Evolutionary conservation across 1,140 invertebrate species (phyloP), one percentile per base, ranked within the genome.

Genomic region (Agrypnia vestita): DNA sequence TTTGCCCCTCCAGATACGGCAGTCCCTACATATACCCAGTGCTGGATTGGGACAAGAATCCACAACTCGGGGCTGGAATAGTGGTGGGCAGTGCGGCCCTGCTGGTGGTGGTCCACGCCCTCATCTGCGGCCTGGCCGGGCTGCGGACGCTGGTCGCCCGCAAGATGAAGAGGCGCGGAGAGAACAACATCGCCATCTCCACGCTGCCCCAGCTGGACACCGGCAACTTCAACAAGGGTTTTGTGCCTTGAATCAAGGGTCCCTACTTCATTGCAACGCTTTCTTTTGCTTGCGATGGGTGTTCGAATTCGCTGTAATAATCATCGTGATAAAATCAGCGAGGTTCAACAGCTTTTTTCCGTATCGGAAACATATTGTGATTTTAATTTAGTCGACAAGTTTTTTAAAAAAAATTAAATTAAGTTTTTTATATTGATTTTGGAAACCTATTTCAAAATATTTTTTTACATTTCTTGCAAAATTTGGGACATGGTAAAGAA

Each of bases 21-120:
- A 85, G 87, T 46, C 83, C 84, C 1, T 90, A 82, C 79, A 83
- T 90, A n/a, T 90, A 89, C 74, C 84, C 87, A 0, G 86, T 89
- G 4, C 76, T 90, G 19, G 78, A 89, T 78, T 90, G 89, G 89
- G 79, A 78, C 3, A 64, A 85, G 4, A 73, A 85, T 0, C 85
- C 87, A 0, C 86, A 85, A 0, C 21, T 72, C 0, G 84, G 86
- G 0, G 80, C 80, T 0, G 76, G 82, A 7, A 75, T 87, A 8
- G 84, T 86, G 7, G 25, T 84, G 0, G 47, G 86, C 9, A 87
- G 87, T 8, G 85, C 84, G 0, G 21, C 88, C 0, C 77, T 89
- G 0, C 82, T 89, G 0, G 3, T 86, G 0, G n/a, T 83, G 0
- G 67, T 89, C 0, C 86, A 89, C 77, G 71, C 86, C 3, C 47